phyloP scores from a whole-genome alignment of 2,113 vertebrate genomes.

The Lamprotornis superbus region DNA sequence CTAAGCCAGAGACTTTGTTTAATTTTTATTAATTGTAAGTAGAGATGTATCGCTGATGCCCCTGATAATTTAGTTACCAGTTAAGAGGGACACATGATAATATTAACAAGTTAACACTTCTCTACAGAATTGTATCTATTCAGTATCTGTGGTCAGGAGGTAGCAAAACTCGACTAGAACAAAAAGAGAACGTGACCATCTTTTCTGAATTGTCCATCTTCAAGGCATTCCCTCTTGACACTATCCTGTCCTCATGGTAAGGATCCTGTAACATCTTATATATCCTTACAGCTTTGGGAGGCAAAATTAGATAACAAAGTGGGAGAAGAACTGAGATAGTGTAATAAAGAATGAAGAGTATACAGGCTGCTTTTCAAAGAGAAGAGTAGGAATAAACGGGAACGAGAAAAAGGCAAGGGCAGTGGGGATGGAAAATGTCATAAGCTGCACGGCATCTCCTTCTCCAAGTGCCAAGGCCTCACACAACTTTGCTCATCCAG shows the following conservation, averaged over 20 bases:
- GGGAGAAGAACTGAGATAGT: neutral
- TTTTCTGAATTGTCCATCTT: neutral
- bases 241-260: neutral
- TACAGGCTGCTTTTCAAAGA: neutral
- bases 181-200: neutral
- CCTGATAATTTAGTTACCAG: neutral
- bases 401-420: neutral
- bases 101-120: neutral
- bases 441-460: neutral
- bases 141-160: neutral
- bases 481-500: neutral
- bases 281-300: neutral
- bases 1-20: neutral
- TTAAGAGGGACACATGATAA: neutral
- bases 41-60: neutral
- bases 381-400: neutral
- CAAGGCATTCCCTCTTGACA: neutral
- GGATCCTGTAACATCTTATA: neutral
- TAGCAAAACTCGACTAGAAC: neutral
- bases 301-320: neutral
- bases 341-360: neutral
- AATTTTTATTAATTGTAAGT: neutral
- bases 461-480: neutral
- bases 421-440: accelerated
- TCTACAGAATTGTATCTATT: neutral